A percentile compares a stretch with the other conserved stretches of the same genome.
Evolutionary conservation across 2,113 vertebrate species (phyloP).

Genomic region (Accipiter virgatus): DNA sequence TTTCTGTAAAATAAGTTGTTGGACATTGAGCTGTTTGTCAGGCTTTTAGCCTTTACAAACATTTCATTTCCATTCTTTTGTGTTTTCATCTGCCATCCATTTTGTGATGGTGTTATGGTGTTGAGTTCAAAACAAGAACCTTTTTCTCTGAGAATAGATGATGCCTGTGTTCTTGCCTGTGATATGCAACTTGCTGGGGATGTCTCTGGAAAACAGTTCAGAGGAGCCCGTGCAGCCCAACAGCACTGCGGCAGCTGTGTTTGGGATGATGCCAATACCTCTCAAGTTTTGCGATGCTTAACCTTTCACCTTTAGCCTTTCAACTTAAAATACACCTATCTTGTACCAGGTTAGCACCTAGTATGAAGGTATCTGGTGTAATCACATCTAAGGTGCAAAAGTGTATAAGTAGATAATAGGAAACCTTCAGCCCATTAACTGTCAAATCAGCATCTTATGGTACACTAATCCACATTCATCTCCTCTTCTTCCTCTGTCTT

Average conservation of each 20-base stretch:
- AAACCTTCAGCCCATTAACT: background rate
- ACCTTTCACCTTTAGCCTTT: background rate
- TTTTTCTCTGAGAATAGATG: background rate
- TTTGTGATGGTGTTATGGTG: background rate
- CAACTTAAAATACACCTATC: background rate
- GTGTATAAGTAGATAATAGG: background rate
- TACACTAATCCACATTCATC: background rate
- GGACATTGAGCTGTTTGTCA: background rate
- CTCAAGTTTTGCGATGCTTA: background rate
- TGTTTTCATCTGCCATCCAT: background rate
- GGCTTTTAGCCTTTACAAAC: background rate
- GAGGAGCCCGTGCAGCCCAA: background rate
- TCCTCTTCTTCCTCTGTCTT: background rate
- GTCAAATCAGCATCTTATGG: background rate
- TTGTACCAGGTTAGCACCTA: background rate
- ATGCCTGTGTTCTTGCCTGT: background rate
- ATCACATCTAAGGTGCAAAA: background rate
- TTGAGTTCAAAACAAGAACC: background rate
- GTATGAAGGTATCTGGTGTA: accelerated
- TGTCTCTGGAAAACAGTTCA: background rate
- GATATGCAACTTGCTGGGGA: background rate
- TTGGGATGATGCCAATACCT: background rate
- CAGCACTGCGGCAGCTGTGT: background rate
- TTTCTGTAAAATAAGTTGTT: background rate
- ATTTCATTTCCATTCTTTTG: background rate